phyloP scores from a whole-genome alignment of 2,797 vertebrate species.

The Mionectes olivaceus region DNA sequence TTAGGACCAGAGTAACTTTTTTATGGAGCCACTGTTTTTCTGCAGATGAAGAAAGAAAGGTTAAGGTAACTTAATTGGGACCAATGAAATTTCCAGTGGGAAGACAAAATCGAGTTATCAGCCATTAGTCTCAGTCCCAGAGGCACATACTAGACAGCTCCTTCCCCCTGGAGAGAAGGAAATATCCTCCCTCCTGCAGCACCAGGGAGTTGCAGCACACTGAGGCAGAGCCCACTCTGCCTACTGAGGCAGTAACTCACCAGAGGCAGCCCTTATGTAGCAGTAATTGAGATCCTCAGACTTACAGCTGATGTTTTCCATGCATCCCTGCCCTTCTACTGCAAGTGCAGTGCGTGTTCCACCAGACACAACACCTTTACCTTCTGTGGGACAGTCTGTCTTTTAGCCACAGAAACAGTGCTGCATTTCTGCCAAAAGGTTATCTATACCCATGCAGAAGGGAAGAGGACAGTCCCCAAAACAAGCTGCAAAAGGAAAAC shows the following conservation, averaged over 20 bases:
- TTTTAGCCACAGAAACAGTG: background rate
- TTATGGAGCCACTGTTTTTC: background rate
- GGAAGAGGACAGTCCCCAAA: background rate
- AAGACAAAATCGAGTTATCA: background rate
- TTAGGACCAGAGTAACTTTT: background rate
- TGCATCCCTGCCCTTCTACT: too few species aligned
- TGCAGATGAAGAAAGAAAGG: background rate
- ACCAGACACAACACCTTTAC: background rate
- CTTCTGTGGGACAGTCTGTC: background rate
- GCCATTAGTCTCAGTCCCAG: background rate
- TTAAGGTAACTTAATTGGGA: background rate
- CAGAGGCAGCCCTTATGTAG: background rate
- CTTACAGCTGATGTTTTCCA: background rate
- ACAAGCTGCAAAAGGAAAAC: background rate
- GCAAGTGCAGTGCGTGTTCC: accelerated
- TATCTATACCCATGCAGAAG: background rate
- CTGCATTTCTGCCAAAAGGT: background rate
- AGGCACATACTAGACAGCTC: background rate
- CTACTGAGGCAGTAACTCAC: background rate
- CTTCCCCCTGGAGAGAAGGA: background rate
- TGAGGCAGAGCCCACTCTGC: background rate
- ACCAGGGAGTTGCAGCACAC: accelerated
- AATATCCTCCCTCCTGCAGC: background rate
- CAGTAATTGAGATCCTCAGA: background rate
- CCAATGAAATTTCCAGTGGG: background rate